Base-by-base conservation (phyloP, 2,888 invertebrate species). In the Pimpla rufipes region DNA sequence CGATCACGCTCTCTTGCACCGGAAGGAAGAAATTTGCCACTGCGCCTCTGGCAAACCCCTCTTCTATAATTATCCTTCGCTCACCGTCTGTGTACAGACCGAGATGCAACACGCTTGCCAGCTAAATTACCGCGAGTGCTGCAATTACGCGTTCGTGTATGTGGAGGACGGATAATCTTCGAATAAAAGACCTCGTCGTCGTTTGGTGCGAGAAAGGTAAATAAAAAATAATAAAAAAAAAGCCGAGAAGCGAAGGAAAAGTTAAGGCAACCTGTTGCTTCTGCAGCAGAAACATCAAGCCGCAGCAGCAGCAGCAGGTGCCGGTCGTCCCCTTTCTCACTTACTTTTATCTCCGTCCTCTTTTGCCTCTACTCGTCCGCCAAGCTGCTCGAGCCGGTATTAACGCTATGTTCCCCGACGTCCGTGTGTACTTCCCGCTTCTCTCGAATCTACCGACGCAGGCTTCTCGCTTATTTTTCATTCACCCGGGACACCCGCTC, bases 11-110 rank as follows among this genome's bases (percentile, higher is more conserved):
- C 35, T 62, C 62, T 18, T 62, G 16, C 18, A 71, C 79, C 64
- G 79, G 79, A 79, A 71, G 71, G 52, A 71, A 79, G 64, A 79
- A 64, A 71, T 79, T 79, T 70, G 8, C 59, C 64, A 37, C 62
- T 40, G 4, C 62, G 18, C 40, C 62, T 62, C 37, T 16, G 37
- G 62, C 37, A 40, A 62, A 62, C 1, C 62, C 16, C 18, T 40
- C 62, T 62, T 62, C 35, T 18, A 37, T 62, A 62, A 62, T 62
- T 62, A 62, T 40, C 62, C 37, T 37, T 67, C 67, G 67, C 11
- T 50, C 23, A 16, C n/a, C 47, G 50, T 70, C 6, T 70, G 18
- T 40, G 42, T n/a, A 57, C 62, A 59, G 37, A 59, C 3, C 16
- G 37, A n/a, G 18, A 40, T 55, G 18, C 40, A 70, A 57, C 21